Evolutionary conservation across 1,140 invertebrate species (phyloP).

Genomic region (Triops longicaudatus): DNA sequence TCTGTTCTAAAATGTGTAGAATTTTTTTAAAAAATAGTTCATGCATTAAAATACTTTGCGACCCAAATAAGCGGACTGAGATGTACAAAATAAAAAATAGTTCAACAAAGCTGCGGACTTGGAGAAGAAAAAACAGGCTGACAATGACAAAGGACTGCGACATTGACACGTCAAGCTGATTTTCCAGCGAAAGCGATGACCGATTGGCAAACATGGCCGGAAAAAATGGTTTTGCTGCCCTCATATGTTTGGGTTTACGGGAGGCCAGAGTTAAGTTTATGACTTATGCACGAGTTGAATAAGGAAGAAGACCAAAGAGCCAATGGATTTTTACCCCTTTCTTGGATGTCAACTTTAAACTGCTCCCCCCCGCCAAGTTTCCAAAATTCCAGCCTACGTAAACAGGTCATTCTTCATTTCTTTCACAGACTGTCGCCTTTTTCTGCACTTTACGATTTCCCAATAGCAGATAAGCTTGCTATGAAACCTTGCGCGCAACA

Average conservation of each 20-base stretch:
- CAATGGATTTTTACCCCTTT: not conserved
- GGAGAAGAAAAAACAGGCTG: not conserved
- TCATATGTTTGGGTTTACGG: not conserved
- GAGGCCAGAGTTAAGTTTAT: not conserved
- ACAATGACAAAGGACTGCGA: not conserved
- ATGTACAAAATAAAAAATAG: too few relatives aligned
- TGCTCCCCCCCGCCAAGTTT: not conserved
- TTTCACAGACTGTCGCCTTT: too few relatives aligned
- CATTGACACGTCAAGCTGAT: not conserved
- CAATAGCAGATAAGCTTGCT: too few relatives aligned
- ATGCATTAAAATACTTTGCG: too few relatives aligned
- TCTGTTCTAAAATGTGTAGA: too few relatives aligned
- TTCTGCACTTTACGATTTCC: too few relatives aligned
- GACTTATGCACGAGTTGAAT: conserved; percentile 7
- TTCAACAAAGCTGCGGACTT: not conserved
- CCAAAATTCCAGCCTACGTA: conserved; percentile 1
- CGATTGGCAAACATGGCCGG: not conserved
- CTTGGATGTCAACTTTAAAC: not conserved
- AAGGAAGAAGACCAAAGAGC: not conserved
- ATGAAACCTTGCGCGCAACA: too few relatives aligned
- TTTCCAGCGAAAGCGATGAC: not conserved
- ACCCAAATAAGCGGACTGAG: too few relatives aligned
- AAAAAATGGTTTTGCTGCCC: not conserved
- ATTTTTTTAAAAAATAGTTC: too few relatives aligned
- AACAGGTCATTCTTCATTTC: conserved; percentile 9